Conservation (phyloP, 2,888 invertebrate genomes). For the Pteria penguin region DNA sequence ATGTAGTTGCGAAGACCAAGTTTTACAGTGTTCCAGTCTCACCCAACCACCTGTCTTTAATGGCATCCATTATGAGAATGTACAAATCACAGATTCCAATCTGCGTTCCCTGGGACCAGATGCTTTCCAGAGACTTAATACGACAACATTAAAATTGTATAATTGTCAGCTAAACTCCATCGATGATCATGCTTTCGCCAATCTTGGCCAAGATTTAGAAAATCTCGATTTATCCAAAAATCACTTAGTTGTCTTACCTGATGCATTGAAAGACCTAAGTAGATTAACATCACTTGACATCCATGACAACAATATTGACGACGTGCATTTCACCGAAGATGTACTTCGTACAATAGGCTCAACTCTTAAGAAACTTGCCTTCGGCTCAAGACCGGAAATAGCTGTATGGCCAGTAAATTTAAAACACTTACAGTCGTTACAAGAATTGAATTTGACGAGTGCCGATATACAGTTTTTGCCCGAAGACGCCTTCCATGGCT, state of each 20-base stretch:
- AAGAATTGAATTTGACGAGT: conserved; percentile 47
- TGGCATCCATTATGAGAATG: neutral
- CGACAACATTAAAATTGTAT: neutral
- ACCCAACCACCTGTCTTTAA: neutral
- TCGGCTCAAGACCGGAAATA: conserved; percentile 39
- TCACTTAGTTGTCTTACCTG: conserved; percentile 43
- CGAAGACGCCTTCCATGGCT: conserved; percentile 57
- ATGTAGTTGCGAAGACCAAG: conserved; percentile 14
- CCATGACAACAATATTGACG: conserved; percentile 46
- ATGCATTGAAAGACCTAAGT: conserved; percentile 40
- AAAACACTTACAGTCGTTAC: conserved; percentile 49
- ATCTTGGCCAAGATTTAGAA: conserved; percentile 10
- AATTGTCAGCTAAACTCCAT: neutral
- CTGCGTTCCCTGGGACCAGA: neutral
- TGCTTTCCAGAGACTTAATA: neutral
- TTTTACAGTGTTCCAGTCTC: neutral
- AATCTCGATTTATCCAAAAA: conserved; percentile 44
- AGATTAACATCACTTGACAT: conserved; percentile 42
- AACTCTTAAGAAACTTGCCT: conserved; percentile 38
- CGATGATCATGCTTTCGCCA: neutral
- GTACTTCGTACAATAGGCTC: conserved; percentile 50
- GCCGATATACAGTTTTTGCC: conserved; percentile 52
- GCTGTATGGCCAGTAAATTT: conserved; percentile 49
- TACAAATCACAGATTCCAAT: neutral
- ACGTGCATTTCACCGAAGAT: conserved; percentile 38